Conservation (phyloP, 1,140 invertebrate species). For the Anthonomus grandis region DNA sequence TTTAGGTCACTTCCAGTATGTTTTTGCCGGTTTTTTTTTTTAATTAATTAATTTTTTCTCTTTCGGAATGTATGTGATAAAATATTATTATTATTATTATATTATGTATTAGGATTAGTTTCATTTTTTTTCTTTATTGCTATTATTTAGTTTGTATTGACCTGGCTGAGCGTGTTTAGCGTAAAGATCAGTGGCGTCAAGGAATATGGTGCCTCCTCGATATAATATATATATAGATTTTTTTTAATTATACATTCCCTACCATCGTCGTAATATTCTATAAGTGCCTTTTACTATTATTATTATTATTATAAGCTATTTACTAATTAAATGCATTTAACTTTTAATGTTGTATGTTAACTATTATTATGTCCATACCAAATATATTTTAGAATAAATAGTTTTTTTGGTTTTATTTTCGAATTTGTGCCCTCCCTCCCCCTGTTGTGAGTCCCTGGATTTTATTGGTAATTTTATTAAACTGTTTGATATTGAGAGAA, state of each 20-base stretch:
- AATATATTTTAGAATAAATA: constrained; percentile 22
- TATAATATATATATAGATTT: too few relatives aligned
- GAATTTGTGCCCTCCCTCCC: neutral
- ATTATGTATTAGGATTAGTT: constrained; percentile 8
- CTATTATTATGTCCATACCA: constrained; percentile 20
- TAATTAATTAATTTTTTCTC: constrained; percentile 2
- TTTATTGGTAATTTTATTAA: too few relatives aligned
- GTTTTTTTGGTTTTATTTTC: constrained; percentile 7
- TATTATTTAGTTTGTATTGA: constrained; percentile 20
- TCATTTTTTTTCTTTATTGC: constrained; percentile 15
- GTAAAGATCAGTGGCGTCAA: too few relatives aligned
- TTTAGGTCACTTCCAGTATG: too few relatives aligned
- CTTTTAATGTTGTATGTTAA: constrained; percentile 26
- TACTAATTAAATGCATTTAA: too few relatives aligned
- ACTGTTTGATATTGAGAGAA: too few relatives aligned
- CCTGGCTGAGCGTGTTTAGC: constrained; percentile 16
- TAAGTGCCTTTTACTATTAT: constrained; percentile 22
- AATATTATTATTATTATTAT: too few relatives aligned
- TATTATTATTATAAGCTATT: too few relatives aligned
- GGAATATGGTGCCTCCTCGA: too few relatives aligned
- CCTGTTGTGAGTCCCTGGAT: too few relatives aligned
- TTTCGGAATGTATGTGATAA: constrained; percentile 24
- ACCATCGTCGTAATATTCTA: too few relatives aligned
- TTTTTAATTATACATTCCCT: constrained; percentile 22
- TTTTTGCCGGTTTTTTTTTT: constrained; percentile 1